phyloP scores from a whole-genome alignment of 2,888 invertebrate species.

The Drosophila greeni region DNA sequence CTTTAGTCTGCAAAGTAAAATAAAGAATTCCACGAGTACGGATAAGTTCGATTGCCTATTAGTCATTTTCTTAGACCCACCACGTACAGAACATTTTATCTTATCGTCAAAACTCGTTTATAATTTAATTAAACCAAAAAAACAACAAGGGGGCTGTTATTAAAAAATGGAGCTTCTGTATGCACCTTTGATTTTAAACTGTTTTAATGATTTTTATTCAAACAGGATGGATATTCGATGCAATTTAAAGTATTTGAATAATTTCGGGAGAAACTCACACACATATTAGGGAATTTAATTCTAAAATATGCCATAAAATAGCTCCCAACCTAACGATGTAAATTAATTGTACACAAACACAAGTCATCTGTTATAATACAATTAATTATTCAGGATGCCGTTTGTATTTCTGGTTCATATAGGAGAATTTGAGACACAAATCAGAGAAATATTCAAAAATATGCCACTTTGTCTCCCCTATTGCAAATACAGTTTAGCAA shows the following conservation, averaged over 20 bases:
- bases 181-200: background rate
- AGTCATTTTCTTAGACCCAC: constrained; percentile 19
- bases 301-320: constrained; percentile 30
- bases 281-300: background rate
- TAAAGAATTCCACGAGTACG: constrained; percentile 9
- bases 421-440: constrained; percentile 28
- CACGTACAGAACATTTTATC: constrained; percentile 9
- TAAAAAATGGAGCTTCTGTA: background rate
- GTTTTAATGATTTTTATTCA: background rate
- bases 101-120: constrained; percentile 21
- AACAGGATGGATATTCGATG: background rate
- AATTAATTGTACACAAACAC: constrained; percentile 13
- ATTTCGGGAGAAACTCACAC: constrained; percentile 37
- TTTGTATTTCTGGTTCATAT: constrained; percentile 5
- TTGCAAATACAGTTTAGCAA: constrained; percentile 12
- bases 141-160: background rate
- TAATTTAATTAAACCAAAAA: background rate
- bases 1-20: constrained; percentile 81
- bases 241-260: background rate
- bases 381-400: constrained; percentile 2
- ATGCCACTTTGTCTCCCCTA: constrained; percentile 17
- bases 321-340: background rate
- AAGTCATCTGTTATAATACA: constrained; percentile 12
- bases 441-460: background rate
- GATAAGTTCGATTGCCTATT: constrained; percentile 18